A percentile compares a stretch with the other conserved stretches of the same genome.
Evolutionary conservation across 2,888 invertebrate species (phyloP).

Genomic region (Gortyna flavago): DNA sequence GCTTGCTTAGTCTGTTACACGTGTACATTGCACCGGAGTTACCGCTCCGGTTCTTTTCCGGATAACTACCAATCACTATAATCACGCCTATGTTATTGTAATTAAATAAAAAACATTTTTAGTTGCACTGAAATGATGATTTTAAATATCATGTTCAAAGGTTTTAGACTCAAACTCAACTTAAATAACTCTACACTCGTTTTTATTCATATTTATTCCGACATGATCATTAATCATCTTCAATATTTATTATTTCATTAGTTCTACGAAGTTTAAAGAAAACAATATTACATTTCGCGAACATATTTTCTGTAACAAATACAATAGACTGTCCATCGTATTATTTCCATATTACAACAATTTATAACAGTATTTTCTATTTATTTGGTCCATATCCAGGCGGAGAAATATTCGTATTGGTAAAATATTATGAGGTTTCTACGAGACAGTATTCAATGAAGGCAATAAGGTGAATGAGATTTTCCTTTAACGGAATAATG

Average conservation of each 20-base stretch:
- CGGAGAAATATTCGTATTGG: not conserved
- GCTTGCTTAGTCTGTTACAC: no score
- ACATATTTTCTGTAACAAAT: not conserved
- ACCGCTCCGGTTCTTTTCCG: no score
- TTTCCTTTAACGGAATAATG: not conserved
- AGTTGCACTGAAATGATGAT: no score
- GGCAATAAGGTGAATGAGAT: not conserved
- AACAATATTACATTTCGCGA: not conserved
- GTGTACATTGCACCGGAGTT: no score
- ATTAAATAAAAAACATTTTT: no score
- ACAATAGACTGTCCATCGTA: not conserved
- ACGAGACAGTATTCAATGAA: not conserved
- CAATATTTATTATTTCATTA: not conserved
- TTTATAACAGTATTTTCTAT: not conserved
- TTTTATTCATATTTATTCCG: not conserved
- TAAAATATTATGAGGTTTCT: conserved; percentile 3
- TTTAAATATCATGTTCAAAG: not conserved
- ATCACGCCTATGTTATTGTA: no score
- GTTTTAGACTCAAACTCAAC: no score
- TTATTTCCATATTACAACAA: conserved; percentile 7
- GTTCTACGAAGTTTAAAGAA: not conserved
- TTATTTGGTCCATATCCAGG: not conserved
- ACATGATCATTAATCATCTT: not conserved
- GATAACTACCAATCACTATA: no score
- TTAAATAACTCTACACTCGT: not conserved